A percentile compares a stretch with the other conserved stretches of the same genome.
Conservation (phyloP, 2,113 vertebrate genomes). For the Otolemur garnettii region DNA sequence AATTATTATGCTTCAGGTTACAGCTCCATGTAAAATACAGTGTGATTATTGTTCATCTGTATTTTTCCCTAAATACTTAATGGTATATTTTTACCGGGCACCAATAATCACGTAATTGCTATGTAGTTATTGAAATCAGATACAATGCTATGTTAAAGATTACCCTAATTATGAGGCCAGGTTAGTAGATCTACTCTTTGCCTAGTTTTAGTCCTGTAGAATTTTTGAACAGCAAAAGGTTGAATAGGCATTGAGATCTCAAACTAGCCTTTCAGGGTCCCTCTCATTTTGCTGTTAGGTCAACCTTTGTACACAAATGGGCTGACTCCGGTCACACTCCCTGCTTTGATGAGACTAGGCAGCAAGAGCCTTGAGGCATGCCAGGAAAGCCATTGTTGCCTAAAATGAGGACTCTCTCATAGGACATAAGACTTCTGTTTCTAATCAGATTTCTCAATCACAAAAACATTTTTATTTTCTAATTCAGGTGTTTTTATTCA, state of each 20-base stretch:
- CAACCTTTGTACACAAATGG: neutral
- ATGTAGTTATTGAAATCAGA: conserved; percentile 72
- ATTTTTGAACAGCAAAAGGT: conserved; percentile 61
- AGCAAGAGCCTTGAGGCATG: neutral
- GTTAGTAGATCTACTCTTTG: conserved; percentile 54
- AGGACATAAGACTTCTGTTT: conserved; percentile 41
- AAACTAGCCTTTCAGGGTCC: neutral
- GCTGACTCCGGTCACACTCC: neutral
- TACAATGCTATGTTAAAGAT: conserved; percentile 70
- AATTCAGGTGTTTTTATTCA: neutral
- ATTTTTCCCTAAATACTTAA: conserved; percentile 64
- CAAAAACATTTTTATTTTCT: neutral
- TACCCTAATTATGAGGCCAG: conserved; percentile 65
- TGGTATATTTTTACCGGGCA: conserved; percentile 70
- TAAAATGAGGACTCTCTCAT: conserved; percentile 1
- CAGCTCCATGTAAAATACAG: conserved; percentile 61
- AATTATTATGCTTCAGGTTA: conserved; percentile 74
- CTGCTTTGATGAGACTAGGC: neutral
- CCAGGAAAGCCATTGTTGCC: conserved; percentile 47
- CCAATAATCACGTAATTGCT: conserved; percentile 75
- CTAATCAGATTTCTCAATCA: conserved; percentile 39
- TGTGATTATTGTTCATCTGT: conserved; percentile 68
- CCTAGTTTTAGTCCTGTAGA: conserved; percentile 45
- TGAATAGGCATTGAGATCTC: conserved; percentile 45
- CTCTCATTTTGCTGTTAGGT: neutral